Conservation (phyloP, 2,888 invertebrate genomes). For the Macrophya annulata region DNA sequence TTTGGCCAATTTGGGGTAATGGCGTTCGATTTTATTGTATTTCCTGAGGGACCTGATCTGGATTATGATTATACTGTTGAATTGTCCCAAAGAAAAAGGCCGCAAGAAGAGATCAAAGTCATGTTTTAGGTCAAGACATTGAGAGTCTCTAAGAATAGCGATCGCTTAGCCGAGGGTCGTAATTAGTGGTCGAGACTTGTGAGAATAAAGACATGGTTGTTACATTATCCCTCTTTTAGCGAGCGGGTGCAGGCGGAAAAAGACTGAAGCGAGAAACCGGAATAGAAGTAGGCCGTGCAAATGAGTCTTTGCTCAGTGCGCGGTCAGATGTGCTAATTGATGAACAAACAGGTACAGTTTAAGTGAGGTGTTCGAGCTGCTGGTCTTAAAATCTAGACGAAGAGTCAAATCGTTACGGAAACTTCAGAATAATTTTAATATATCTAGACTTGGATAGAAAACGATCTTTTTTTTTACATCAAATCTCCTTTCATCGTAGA, state of each 20-base stretch:
- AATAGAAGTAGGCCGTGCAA: slow-evolving; percentile 73
- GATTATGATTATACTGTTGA: not conserved
- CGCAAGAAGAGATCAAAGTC: not conserved
- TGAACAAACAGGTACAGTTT: slow-evolving; percentile 74
- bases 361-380: slow-evolving; percentile 52
- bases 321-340: slow-evolving; percentile 72
- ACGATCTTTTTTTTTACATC: not conserved
- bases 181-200: slow-evolving; percentile 30
- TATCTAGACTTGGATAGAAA: not conserved
- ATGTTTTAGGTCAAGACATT: not conserved
- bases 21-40: not conserved
- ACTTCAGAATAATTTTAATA: not conserved
- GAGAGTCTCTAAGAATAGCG: not conserved
- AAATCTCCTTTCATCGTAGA: not conserved
- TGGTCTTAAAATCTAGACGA: slow-evolving; percentile 42
- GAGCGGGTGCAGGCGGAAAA: slow-evolving; percentile 50
- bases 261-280: slow-evolving; percentile 53
- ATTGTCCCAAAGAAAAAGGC: not conserved
- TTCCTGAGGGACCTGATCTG: not conserved
- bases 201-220: slow-evolving; percentile 39
- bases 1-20: not conserved
- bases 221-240: slow-evolving; percentile 51
- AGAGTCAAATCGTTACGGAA: slow-evolving; percentile 16
- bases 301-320: slow-evolving; percentile 66
- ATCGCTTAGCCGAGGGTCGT: slow-evolving; percentile 22